Evolutionary conservation across 2,113 vertebrate genomes (phyloP).

Genomic region (Campylorhamphus procurvoides): DNA sequence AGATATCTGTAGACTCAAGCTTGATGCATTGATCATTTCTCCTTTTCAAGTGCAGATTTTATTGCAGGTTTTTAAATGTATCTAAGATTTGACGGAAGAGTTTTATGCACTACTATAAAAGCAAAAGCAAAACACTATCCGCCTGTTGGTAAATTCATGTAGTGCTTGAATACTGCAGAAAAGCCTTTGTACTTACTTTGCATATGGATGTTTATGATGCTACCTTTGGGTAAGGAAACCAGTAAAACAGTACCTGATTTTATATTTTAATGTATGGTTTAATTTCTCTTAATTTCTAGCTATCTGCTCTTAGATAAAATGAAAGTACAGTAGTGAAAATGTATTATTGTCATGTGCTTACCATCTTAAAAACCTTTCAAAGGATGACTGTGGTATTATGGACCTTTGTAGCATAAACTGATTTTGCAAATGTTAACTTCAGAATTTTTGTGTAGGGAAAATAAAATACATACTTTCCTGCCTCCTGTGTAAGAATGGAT

Average conservation of each 20-base stretch:
- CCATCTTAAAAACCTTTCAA: not conserved
- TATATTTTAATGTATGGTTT: not conserved
- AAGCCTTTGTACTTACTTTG: not conserved
- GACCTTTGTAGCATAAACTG: not conserved
- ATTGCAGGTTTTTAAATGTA: not conserved
- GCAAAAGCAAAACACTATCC: not conserved
- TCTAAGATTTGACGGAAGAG: not conserved
- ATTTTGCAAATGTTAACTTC: not conserved
- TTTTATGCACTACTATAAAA: not conserved
- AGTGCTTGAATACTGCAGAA: not conserved
- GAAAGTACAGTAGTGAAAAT: not conserved
- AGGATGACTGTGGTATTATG: not conserved
- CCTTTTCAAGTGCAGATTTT: not conserved
- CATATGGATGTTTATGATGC: not conserved
- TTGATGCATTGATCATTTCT: not conserved
- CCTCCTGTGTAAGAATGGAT: not conserved
- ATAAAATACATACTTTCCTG: not conserved
- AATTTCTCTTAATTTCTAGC: not conserved
- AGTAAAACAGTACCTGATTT: not conserved
- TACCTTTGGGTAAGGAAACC: not conserved
- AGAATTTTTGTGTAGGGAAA: not conserved
- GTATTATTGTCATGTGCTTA: not conserved
- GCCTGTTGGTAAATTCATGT: not conserved
- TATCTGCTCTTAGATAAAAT: not conserved
- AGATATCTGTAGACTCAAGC: not conserved